These are phyloP conservation scores for Lemur catta DNA, from an alignment of 2,797 vertebrate species.

Conservation along the genomic window DNA sequence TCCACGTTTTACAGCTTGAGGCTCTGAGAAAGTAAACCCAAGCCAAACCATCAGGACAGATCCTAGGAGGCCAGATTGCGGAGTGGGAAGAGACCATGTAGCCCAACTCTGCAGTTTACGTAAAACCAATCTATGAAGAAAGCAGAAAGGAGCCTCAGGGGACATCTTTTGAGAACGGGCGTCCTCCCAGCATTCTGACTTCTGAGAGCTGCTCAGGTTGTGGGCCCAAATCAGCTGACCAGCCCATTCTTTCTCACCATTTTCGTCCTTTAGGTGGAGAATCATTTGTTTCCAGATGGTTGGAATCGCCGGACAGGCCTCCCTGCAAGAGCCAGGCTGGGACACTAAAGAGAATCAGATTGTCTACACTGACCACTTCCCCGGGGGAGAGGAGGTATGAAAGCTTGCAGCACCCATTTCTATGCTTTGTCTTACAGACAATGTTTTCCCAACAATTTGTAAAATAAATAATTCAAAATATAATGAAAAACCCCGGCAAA, in stretches of 20 bases:
- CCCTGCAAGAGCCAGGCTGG: neutral
- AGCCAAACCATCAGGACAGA: neutral
- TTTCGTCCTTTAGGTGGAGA: neutral
- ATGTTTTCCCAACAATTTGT: neutral
- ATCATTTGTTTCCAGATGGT: neutral
- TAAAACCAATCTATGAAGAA: neutral
- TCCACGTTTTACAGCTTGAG: neutral
- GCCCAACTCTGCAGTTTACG: neutral
- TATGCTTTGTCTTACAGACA: neutral
- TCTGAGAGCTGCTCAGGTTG: neutral
- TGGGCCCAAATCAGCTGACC: neutral
- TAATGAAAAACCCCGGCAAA: conserved; percentile 22
- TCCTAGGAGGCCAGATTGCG: neutral
- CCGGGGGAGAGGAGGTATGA: neutral
- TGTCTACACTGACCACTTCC: neutral
- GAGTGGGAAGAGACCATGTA: neutral
- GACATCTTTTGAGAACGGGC: neutral
- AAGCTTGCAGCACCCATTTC: neutral
- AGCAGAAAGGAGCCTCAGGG: neutral
- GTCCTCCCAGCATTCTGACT: neutral
- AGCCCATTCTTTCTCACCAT: neutral
- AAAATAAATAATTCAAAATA: conserved; percentile 71
- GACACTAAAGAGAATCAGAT: neutral
- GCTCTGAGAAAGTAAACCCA: neutral
- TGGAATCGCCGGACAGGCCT: neutral